Percentiles rank a stretch among this genome's conserved stretches.
phyloP scores from a whole-genome alignment of 2,888 invertebrate genomes.

The Trichacis sp. region DNA sequence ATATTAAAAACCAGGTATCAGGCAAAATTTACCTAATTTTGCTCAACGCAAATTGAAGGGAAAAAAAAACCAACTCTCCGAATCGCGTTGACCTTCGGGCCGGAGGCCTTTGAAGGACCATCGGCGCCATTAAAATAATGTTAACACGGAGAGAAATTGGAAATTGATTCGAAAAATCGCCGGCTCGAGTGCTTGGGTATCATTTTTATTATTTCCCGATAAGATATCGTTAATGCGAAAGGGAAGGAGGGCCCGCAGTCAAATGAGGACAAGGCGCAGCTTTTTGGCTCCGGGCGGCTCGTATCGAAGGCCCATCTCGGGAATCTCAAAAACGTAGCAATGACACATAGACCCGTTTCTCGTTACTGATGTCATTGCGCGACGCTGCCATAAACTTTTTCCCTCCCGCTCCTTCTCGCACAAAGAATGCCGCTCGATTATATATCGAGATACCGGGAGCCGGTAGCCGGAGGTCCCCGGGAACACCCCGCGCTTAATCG shows the following conservation, averaged over 20 bases:
- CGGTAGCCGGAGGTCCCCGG: conserved; percentile 37
- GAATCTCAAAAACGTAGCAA: conserved; percentile 59
- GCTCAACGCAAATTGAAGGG: no score
- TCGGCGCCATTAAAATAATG: no score
- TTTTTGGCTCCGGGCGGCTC: conserved; percentile 29
- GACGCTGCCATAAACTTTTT: conserved; percentile 56
- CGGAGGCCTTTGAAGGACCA: no score
- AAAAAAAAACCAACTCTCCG: no score
- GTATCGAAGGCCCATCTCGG: conserved; percentile 59
- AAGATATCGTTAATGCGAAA: no score
- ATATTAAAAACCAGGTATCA: no score
- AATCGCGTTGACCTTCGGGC: no score
- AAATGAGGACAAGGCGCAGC: conserved; percentile 9
- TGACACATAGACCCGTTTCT: conserved; percentile 60
- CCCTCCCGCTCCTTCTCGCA: conserved; percentile 44
- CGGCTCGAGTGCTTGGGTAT: no score
- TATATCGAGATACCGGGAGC: conserved; percentile 51
- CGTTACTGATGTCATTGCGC: conserved; percentile 64
- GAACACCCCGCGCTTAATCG: conserved; percentile 11
- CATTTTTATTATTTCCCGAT: no score
- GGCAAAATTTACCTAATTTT: no score
- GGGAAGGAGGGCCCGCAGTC: conserved; percentile 3
- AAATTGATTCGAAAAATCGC: no score
- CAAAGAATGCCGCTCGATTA: conserved; percentile 60
- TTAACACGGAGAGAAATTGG: no score